Evolutionary conservation across 2,888 invertebrate genomes (phyloP), one percentile per base, ranked within the genome.

Genomic region (Luffia ferchaultella): DNA sequence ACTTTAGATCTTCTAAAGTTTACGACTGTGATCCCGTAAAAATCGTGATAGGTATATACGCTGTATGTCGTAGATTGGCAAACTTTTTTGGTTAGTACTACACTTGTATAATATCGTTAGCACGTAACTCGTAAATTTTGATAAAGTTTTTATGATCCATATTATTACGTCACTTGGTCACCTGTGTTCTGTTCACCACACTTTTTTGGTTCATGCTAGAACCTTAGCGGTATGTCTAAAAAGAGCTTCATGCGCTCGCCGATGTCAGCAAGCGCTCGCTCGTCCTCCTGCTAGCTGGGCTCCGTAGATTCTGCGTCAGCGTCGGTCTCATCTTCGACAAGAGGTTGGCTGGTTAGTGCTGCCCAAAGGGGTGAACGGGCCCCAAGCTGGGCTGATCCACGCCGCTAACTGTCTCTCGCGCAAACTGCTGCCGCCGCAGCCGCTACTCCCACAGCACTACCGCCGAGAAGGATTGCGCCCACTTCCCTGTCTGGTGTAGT

Each of bases 281-380:
- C 84, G 70, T 85, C 86, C 55, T 70, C 69, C 67, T 86, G 87
- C 78, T 87, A 87, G 86, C 87, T 88, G 66, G 76, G 76, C 43
- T 70, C 73, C 46, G 58, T 62, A 5, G 58, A 52, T 50, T 66
- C 64, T 2, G 58, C 62, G 50, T 67, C 70, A 20, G 70, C 70
- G 43, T 73, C 74, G 18, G 67, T 20, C 12, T 67, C 70, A 54
- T 76, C 78, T 51, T 76, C 76, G 61, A 79, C 80, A 9, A 82
- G 70, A 2, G 77, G 80, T 64, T 91, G 90, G 63, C 90, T 91
- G 50, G 93, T 93, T 60, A 93, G 85, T 49, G 93, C 90, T 49
- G 91, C 92, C 93, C 93, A 93, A 57, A 93, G 85, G 48, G 93
- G 93, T 55, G 92, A 91, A 63, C 80, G 76, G 9, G 80, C 80